Conservation (phyloP, 2,113 vertebrate genomes). For the Strigops habroptila region DNA sequence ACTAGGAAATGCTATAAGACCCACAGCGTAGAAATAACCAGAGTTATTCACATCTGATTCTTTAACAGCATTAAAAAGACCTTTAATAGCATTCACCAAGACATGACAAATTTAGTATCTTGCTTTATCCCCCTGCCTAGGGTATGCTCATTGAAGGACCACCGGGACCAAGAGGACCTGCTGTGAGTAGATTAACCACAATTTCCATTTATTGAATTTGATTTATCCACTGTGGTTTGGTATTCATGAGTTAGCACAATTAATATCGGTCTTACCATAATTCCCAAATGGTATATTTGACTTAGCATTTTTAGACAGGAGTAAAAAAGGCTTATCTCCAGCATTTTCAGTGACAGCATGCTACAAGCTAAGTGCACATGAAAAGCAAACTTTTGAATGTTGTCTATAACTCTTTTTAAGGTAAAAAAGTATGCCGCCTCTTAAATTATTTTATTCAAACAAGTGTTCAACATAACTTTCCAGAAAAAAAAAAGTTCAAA, state of each 20-base stretch:
- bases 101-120: background rate
- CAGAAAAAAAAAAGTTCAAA: background rate
- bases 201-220: background rate
- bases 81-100: background rate
- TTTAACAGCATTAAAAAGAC: background rate
- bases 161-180: constrained; percentile 85
- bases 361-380: background rate
- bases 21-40: background rate
- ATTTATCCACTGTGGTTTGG: background rate
- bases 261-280: background rate
- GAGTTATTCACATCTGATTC: background rate
- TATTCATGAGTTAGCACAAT: background rate
- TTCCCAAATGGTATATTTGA: background rate
- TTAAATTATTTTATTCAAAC: background rate
- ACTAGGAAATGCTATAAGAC: background rate
- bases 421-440: background rate
- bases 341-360: background rate
- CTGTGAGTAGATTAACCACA: constrained; percentile 77
- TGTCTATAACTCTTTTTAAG: background rate
- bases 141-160: constrained; percentile 98
- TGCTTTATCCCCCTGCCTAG: constrained; percentile 53
- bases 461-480: background rate
- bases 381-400: background rate
- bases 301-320: background rate
- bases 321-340: background rate